Evolutionary conservation across 1,140 invertebrate species (phyloP).

Genomic region (Orchestia grillus): DNA sequence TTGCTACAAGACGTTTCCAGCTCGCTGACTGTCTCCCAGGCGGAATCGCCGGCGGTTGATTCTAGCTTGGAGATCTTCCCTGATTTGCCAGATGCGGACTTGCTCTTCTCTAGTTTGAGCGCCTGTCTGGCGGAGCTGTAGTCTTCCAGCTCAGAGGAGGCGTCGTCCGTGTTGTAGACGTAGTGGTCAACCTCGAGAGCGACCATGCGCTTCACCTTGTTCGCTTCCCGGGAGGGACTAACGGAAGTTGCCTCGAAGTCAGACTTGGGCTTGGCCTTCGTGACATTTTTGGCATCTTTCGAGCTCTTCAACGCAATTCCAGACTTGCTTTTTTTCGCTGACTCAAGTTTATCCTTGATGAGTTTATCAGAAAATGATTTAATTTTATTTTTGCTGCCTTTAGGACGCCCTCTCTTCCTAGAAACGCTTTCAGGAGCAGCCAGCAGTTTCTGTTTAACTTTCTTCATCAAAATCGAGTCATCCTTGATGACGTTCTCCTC

Average conservation of each 20-base stretch:
- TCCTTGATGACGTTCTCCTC: not conserved
- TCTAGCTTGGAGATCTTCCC: not conserved
- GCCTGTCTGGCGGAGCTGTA: slow-evolving; percentile 6
- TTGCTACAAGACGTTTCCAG: not conserved
- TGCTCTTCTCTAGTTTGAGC: slow-evolving; percentile 19
- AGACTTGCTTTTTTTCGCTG: slow-evolving; percentile 28
- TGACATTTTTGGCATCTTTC: slow-evolving; percentile 61
- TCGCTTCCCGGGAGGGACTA: slow-evolving; percentile 51
- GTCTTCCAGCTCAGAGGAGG: slow-evolving; percentile 26
- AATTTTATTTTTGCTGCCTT: slow-evolving; percentile 66
- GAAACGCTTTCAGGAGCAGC: slow-evolving; percentile 10
- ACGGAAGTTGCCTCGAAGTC: slow-evolving; percentile 59
- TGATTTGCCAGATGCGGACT: not conserved
- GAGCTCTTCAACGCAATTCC: slow-evolving; percentile 40
- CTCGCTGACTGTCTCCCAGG: slow-evolving; percentile 7
- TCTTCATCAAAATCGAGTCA: not conserved
- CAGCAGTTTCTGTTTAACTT: not conserved
- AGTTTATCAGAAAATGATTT: slow-evolving; percentile 61
- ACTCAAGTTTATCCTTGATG: slow-evolving; percentile 53
- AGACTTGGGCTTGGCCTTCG: slow-evolving; percentile 58
- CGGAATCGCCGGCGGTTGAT: not conserved
- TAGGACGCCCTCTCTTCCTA: slow-evolving; percentile 65
- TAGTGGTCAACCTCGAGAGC: slow-evolving; percentile 25
- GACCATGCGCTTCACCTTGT: slow-evolving; percentile 6
- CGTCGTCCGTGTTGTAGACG: slow-evolving; percentile 53